Evolutionary conservation across 1,140 invertebrate species (phyloP).

Genomic region (Papilio glaucus): DNA sequence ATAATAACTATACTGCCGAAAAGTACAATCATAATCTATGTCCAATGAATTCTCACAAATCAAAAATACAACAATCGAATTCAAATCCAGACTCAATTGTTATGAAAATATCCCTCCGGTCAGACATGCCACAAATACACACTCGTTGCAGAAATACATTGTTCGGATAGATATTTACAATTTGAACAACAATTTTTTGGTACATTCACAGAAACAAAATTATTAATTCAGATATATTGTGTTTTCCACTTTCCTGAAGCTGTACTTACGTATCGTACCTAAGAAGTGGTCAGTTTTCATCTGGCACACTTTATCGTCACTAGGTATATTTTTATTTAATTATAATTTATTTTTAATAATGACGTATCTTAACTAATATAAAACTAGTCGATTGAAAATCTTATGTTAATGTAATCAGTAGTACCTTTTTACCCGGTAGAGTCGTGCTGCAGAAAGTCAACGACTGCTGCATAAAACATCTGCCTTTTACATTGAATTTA

Average conservation of each 20-base stretch:
- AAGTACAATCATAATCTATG: background rate
- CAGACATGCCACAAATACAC: background rate
- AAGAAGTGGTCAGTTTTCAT: too few species aligned
- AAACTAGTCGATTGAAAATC: background rate
- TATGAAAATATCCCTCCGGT: background rate
- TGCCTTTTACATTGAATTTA: constrained; percentile 18
- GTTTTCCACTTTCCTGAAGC: too few species aligned
- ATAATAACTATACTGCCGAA: too few species aligned
- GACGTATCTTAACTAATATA: background rate
- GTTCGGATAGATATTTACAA: background rate
- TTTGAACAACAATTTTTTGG: background rate
- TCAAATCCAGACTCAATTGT: background rate
- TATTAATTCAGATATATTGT: too few species aligned
- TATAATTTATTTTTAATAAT: too few species aligned
- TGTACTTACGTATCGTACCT: too few species aligned
- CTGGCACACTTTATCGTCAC: too few species aligned
- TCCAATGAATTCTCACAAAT: background rate
- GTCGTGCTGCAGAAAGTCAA: constrained; percentile 6
- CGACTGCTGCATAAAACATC: constrained; percentile 15
- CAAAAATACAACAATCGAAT: background rate
- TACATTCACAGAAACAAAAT: background rate
- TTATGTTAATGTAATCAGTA: constrained; percentile 11
- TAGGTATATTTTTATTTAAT: too few species aligned
- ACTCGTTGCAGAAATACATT: background rate
- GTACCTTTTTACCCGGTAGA: background rate